Base-by-base conservation (phyloP, 2,888 invertebrate species). In the Clistopyga incitator region DNA sequence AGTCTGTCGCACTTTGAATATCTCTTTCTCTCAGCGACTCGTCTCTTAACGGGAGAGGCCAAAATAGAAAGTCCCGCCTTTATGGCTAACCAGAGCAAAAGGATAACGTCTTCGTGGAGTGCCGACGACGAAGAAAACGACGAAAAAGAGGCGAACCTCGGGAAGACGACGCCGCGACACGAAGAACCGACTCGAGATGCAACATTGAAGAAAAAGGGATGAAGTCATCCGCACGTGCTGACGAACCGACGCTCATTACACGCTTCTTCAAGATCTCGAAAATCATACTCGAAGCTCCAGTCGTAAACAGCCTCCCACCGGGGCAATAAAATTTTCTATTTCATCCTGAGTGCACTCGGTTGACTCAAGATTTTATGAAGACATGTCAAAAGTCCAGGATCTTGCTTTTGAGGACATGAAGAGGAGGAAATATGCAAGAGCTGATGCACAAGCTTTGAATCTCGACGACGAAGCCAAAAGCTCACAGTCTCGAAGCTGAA, bases 1-100 rank as follows among this genome's bases (percentile, higher is more conserved):
- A 74, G 65, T 84, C 64, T 29, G 64, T 74, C 78, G 75, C 75
- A 64, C 38, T 56, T 45, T 45, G 29, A 68, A 54, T 23, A 23
- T 47, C 50, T 23, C 38, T 78, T 42, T 56, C 54, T 38, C 70
- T 65, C 67, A 50, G 42, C 74, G 72, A 70, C 54, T 71, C 74
- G 72, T 72, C 47, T 42, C 70, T 68, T 70, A 50, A 34, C 77
- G 29, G n/a, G 70, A 70, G 23, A 70, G 23, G 64, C 84, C 56
- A 84, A 84, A 84, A 84, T 84, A 84, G 84, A 84, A 78, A 81
- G 79, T 72, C 74, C 74, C 72, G 61, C 70, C 78, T 78, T 81
- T 74, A 81, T 78, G 76, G 77, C 56, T 64, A 78, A 78, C 64
- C 64, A 65, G 68, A 70, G 78, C 61, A 78, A 84, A 81, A 78